These are phyloP conservation scores for Malurus melanocephalus DNA, from an alignment of 2,113 vertebrate species.

Conservation along the genomic window DNA sequence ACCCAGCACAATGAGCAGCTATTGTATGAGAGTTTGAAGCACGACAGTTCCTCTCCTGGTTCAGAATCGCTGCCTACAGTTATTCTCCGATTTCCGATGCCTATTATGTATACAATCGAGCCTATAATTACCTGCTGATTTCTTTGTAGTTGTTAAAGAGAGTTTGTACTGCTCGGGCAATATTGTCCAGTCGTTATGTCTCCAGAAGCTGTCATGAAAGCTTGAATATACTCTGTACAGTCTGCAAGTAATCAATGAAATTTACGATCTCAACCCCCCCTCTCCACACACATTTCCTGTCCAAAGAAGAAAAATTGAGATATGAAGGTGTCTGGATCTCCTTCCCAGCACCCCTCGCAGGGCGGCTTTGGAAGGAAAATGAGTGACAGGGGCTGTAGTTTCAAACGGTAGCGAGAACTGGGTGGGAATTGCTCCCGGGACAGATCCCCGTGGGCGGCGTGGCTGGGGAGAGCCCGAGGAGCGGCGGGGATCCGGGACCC, in stretches of 20 bases:
- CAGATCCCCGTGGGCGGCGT: not conserved
- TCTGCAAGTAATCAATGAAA: slow-evolving; percentile 64
- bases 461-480: not conserved
- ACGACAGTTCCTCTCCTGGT: slow-evolving; percentile 23
- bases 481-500: not conserved
- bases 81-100: slow-evolving; percentile 30
- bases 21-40: slow-evolving; percentile 32
- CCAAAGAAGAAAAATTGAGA: slow-evolving; percentile 41
- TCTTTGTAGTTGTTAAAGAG: slow-evolving; percentile 58
- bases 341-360: not conserved
- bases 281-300: not conserved
- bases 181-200: slow-evolving; percentile 39
- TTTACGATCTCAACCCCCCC: slow-evolving; percentile 24
- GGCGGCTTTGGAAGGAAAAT: not conserved
- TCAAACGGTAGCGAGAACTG: not conserved
- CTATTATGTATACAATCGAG: slow-evolving; percentile 26
- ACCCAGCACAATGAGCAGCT: slow-evolving; percentile 19
- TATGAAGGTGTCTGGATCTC: not conserved
- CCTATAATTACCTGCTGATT: slow-evolving; percentile 63
- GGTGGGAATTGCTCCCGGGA: not conserved
- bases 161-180: slow-evolving; percentile 26
- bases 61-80: slow-evolving; percentile 45
- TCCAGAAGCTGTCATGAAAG: slow-evolving; percentile 44
- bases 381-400: not conserved
- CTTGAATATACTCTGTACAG: slow-evolving; percentile 4